phyloP scores from a whole-genome alignment of 2,113 vertebrate species.

The Zeus faber region DNA sequence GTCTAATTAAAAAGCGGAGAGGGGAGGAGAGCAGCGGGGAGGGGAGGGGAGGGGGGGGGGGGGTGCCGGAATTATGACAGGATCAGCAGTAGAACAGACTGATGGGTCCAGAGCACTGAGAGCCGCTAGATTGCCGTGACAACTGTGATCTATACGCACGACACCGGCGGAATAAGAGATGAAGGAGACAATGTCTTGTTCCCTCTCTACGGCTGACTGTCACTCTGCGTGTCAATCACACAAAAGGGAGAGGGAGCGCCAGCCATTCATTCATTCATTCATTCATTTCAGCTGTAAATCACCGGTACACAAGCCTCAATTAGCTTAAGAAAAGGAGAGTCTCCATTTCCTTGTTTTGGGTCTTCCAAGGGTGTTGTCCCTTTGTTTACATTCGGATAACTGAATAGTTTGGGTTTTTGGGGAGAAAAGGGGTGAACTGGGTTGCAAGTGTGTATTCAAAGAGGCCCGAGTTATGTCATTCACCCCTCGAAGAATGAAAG shows the following conservation, averaged over 20 bases:
- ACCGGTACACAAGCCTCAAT: background rate
- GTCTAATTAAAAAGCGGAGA: constrained; percentile 85
- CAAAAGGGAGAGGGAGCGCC: constrained; percentile 32
- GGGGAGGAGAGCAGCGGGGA: constrained; percentile 31
- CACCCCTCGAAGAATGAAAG: too few species aligned
- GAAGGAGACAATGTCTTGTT: constrained; percentile 54
- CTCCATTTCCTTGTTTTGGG: constrained; percentile 10
- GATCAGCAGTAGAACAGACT: constrained; percentile 71
- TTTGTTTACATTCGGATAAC: constrained; percentile 1
- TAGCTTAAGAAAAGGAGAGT: constrained; percentile 13
- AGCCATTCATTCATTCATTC: too few species aligned
- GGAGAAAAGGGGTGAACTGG: too few species aligned
- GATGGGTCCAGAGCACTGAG: constrained; percentile 65
- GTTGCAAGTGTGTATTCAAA: too few species aligned
- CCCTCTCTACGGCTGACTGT: constrained; percentile 54
- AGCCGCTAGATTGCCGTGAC: constrained; percentile 67
- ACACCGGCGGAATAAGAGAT: constrained; percentile 60
- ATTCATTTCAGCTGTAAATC: constrained; percentile 17
- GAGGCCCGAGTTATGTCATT: too few species aligned
- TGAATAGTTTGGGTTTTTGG: too few species aligned
- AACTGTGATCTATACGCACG: constrained; percentile 66
- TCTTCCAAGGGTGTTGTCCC: background rate
- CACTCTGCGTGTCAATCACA: constrained; percentile 59
- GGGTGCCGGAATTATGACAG: constrained; percentile 64
- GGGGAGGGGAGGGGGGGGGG: constrained; percentile 6